These are phyloP conservation scores for Azorinus chamasolen DNA, from an alignment of 2,888 invertebrate species.

Conservation along the genomic window DNA sequence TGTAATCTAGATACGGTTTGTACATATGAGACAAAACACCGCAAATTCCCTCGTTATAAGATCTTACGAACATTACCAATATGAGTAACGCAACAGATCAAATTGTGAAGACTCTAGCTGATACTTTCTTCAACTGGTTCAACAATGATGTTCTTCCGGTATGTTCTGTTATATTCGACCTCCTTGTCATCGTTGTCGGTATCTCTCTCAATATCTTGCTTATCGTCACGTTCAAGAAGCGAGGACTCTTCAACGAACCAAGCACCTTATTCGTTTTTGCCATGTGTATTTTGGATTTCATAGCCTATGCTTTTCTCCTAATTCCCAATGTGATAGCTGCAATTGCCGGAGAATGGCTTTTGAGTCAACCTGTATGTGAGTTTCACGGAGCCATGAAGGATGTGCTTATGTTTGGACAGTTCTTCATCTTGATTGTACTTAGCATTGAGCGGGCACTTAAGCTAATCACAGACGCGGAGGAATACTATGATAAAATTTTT, in stretches of 20 bases:
- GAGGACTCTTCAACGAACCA: conserved; percentile 59
- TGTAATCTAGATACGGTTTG: too few relatives aligned
- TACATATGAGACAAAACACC: too few relatives aligned
- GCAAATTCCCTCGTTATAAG: too few relatives aligned
- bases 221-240: conserved; percentile 61
- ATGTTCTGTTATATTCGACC: conserved; percentile 48
- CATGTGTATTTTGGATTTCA: conserved; percentile 54
- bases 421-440: conserved; percentile 52
- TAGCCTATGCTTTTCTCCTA: conserved; percentile 53
- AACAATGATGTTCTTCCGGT: conserved; percentile 66
- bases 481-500: conserved; percentile 52
- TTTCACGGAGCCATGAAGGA: conserved; percentile 43
- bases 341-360: conserved; percentile 39
- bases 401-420: conserved; percentile 41
- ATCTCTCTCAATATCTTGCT: conserved; percentile 56
- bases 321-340: conserved; percentile 55
- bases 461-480: conserved; percentile 24
- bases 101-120: conserved; percentile 32
- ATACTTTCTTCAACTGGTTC: conserved; percentile 66
- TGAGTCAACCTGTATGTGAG: conserved; percentile 43
- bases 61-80: not conserved
- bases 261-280: conserved; percentile 60
- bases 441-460: conserved; percentile 62
- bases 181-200: conserved; percentile 56
- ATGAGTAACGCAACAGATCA: conserved; percentile 10